Percentiles rank a stretch among this genome's conserved stretches.
phyloP scores from a whole-genome alignment of 2,113 vertebrate genomes.

The Oncorhynchus mykiss region DNA sequence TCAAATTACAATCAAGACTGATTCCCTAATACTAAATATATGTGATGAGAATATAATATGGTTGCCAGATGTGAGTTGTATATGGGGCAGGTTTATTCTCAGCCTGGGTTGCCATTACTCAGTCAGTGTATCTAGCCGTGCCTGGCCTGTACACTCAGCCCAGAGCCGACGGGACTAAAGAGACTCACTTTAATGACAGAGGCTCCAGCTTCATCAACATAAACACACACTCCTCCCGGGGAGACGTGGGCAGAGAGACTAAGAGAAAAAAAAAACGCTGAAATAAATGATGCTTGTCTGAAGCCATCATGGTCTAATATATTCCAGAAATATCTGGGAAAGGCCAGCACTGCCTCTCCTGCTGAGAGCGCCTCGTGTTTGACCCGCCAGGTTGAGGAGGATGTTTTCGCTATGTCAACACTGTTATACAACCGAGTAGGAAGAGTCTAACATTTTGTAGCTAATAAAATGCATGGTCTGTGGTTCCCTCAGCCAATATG shows the following conservation, averaged over 20 bases:
- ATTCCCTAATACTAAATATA: constrained; percentile 16
- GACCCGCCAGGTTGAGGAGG: constrained; percentile 30
- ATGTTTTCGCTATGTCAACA: neutral
- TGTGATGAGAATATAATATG: neutral
- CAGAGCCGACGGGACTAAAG: neutral
- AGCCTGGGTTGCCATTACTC: neutral
- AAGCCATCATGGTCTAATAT: constrained; percentile 24
- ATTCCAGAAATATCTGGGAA: constrained; percentile 26
- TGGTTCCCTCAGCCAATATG: neutral
- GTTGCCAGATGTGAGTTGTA: constrained; percentile 1
- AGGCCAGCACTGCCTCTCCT: constrained; percentile 29
- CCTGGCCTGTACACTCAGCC: neutral
- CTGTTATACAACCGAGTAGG: neutral
- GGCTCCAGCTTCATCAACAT: constrained; percentile 23
- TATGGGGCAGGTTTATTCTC: neutral
- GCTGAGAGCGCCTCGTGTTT: constrained; percentile 12
- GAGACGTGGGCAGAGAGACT: neutral
- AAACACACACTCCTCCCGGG: constrained; percentile 5
- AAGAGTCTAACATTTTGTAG: neutral
- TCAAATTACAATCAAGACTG: constrained; percentile 31
- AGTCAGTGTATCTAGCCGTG: constrained; percentile 2
- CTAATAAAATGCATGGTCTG: neutral
- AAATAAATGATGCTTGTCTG: constrained; percentile 21
- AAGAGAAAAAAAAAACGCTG: neutral
- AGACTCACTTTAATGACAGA: constrained; percentile 3